These are phyloP conservation scores for Arctia plantaginis DNA, from an alignment of 2,888 invertebrate genomes.

Conservation along the genomic window DNA sequence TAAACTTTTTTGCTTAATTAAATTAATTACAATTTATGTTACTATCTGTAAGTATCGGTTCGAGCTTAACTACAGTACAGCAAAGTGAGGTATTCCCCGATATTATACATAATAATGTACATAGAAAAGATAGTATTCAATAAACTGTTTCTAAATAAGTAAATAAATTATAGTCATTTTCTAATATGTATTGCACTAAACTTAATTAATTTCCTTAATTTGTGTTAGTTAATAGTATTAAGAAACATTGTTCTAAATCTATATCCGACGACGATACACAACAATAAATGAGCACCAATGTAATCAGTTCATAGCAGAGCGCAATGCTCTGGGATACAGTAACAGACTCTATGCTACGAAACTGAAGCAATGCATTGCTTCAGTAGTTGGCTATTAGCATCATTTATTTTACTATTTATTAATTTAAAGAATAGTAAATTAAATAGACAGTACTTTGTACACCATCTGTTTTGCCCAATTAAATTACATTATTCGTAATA, in stretches of 20 bases:
- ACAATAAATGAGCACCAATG: too few relatives aligned
- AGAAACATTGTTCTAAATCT: too few relatives aligned
- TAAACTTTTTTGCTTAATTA: background rate
- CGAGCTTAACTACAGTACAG: background rate
- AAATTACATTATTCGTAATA: constrained; percentile 1
- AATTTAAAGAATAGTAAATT: background rate
- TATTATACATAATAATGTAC: too few relatives aligned
- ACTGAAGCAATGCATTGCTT: background rate
- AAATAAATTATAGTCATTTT: too few relatives aligned
- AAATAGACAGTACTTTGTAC: background rate
- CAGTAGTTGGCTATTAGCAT: background rate
- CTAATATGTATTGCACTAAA: too few relatives aligned
- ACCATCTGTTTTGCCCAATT: background rate
- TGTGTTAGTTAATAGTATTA: too few relatives aligned
- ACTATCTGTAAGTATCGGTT: constrained; percentile 1
- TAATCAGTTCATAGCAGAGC: background rate
- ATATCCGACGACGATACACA: too few relatives aligned
- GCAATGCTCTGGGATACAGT: background rate
- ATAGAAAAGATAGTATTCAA: too few relatives aligned
- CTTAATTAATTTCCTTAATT: too few relatives aligned
- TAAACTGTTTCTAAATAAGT: too few relatives aligned
- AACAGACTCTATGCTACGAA: background rate
- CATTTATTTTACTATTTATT: background rate
- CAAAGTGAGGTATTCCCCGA: background rate
- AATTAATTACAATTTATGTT: background rate